Evolutionary conservation across 2,888 invertebrate genomes (phyloP), one percentile per base, ranked within the genome.

Genomic region (Stictocephala bisonia): DNA sequence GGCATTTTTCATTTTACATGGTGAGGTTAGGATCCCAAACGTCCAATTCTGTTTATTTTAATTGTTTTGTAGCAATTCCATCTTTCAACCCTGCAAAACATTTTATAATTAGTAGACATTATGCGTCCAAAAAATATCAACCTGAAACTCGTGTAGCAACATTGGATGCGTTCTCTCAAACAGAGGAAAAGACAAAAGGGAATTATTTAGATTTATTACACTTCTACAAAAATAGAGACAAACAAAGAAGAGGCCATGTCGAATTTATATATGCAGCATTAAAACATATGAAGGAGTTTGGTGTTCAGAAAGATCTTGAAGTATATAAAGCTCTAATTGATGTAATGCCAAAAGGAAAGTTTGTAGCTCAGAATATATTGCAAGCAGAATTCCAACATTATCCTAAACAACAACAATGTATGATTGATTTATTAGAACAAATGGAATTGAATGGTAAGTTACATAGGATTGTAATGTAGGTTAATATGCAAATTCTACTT

Each of bases 351-450:
- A 94, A 96, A 84, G 95, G 95, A 50, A 93, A 90, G 83, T 92
- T 96, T 85, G 90, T 97, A 77, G 91, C 99, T 0, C 85, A 85
- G 35, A 96, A 93, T 83, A 85, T 91, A 50, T 90, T 94, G 84
- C 95, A 97, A 87, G 90, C 91, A 0, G 95, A 96, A 84, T 94
- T 97, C 80, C 89, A 93, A 90, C 96, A 97, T 83, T 98, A 93
- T 85, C 97, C 97, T 0, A 94, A 94, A 82, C 99, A 99, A 81
- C 99, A 99, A 81, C 92, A 96, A 76, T 95, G 96, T 84, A 93
- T 93, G 41, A 90, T 97, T n/a, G 93, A 94, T 82, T 82, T 99
- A 67, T 85, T 98, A 26, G 93, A 94, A 80, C 92, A 96, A 86
- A 99, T 99, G 99, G 98, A 99, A 86, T 89, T 93, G 78, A 91